Conservation (phyloP, 2,113 vertebrate genomes). For the Emydura subglobosa region DNA sequence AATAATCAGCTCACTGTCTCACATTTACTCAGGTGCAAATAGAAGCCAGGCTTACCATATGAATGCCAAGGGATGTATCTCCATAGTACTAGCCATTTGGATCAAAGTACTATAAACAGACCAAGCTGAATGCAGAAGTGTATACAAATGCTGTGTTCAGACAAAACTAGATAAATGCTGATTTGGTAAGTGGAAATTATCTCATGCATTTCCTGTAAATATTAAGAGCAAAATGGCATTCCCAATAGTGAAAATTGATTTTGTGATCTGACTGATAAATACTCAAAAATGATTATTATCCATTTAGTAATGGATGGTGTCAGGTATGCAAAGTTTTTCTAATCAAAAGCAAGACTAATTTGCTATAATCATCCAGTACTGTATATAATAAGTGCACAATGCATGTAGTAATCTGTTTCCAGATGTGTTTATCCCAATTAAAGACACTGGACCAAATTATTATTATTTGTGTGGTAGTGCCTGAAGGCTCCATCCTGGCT, state of each 20-base stretch:
- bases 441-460: background rate
- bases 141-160: background rate
- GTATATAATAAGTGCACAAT: background rate
- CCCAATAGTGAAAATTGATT: background rate
- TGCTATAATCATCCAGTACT: background rate
- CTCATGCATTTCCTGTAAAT: background rate
- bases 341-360: background rate
- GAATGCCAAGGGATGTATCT: constrained; percentile 53
- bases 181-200: background rate
- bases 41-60: constrained; percentile 42
- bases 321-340: background rate
- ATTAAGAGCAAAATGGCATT: background rate
- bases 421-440: background rate
- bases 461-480: background rate
- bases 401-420: background rate
- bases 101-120: constrained; percentile 16
- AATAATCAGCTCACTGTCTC: constrained; percentile 68
- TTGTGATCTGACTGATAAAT: background rate
- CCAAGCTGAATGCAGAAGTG: background rate
- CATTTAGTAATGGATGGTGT: background rate
- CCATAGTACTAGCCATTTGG: constrained; percentile 20
- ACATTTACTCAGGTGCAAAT: constrained; percentile 67
- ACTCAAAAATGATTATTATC: background rate
- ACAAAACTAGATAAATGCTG: background rate
- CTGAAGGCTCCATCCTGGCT: background rate